Evolutionary conservation across 2,888 invertebrate genomes (phyloP), one percentile per base, ranked within the genome.

Genomic region (Maniola hyperantus): DNA sequence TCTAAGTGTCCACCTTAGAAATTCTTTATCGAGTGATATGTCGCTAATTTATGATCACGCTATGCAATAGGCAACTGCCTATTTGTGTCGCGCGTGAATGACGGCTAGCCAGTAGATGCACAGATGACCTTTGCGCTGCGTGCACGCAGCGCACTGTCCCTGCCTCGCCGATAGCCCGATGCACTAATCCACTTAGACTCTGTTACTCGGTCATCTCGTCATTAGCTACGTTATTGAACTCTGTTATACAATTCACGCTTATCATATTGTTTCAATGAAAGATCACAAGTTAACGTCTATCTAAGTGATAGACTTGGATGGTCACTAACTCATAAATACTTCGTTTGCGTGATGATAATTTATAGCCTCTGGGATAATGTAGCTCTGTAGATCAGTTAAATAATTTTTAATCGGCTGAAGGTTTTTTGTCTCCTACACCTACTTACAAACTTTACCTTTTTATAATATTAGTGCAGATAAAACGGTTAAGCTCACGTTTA

Each of bases 121-220:
- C 77, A 78, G 58, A 64, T 78, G 84, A 87, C 84, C 87, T 88
- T 83, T 84, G 83, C 77, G 78, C 77, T 74, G 77, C 74, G 78
- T 74, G 71, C 74, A 76, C 79, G 78, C 82, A 79, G 70, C 71
- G 75, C 74, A 71, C 64, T 70, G 74, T 73, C 80, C 78, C 61
- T 51, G 61, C 51, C 39, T 39, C 50, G 74, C 69, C 74, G 87
- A 88, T 88, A 87, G 83, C 84, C 82, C 76, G 76, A 72, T 77
- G 77, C 79, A 79, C 79, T 84, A 82, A 82, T 85, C 82, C 83
- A 82, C 79, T 82, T 82, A 82, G 76, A 78, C 80, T 80, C 76
- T 72, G 77, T 80, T 79, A 79, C 75, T 71, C 70, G 73, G 65
- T 66, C 66, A 68, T 68, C 68, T 71, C 67, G 59, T 71, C 72